phyloP scores from a whole-genome alignment of 2,888 invertebrate genomes.

The Brachyptera putata region DNA sequence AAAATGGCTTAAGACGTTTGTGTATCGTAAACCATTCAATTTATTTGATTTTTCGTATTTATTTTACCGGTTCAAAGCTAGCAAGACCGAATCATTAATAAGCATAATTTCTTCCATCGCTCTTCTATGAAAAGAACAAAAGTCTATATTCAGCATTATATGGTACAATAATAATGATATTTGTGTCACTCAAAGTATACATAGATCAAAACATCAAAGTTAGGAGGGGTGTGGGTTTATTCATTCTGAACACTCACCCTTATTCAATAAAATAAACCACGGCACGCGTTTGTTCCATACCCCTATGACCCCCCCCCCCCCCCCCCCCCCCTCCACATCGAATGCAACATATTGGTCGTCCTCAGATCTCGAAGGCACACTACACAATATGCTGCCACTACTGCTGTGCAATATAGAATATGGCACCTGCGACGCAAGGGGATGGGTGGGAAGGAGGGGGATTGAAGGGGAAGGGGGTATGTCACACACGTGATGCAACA shows the following conservation, averaged over 20 bases:
- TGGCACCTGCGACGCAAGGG: constrained; percentile 6
- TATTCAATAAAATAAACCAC: constrained; percentile 43
- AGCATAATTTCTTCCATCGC: no score
- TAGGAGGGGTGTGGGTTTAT: constrained; percentile 19
- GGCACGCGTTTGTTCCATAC: constrained; percentile 38
- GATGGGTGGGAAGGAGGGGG: neutral
- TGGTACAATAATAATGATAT: no score
- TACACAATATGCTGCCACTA: constrained; percentile 9
- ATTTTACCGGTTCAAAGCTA: no score
- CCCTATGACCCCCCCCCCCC: neutral
- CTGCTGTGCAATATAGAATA: neutral
- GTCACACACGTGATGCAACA: constrained; percentile 13
- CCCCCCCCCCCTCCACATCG: constrained; percentile 1
- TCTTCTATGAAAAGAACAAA: no score
- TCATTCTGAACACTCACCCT: constrained; percentile 17
- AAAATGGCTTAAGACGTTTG: no score
- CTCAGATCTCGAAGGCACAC: constrained; percentile 8
- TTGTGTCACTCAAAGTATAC: no score
- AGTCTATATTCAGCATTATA: no score
- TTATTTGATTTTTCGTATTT: no score
- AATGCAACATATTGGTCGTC: constrained; percentile 16
- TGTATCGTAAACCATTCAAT: no score
- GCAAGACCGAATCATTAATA: no score
- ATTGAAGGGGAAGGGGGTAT: neutral
- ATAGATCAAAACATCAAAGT: constrained; percentile 31